Evolutionary conservation across 2,888 invertebrate species (phyloP).

Genomic region (Liopterus haemorrhoidalis): DNA sequence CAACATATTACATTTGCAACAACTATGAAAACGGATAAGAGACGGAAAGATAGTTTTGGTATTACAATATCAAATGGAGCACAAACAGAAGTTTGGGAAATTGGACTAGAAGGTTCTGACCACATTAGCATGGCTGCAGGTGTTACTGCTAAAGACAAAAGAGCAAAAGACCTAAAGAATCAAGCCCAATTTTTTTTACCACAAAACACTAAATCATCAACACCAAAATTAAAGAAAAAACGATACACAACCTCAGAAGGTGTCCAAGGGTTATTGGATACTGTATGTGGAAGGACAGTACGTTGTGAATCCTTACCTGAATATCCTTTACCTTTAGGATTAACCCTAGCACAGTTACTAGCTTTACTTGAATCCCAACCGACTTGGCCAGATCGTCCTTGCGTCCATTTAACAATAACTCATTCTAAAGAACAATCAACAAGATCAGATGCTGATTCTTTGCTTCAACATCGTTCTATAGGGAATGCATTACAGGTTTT

Average conservation of each 20-base stretch:
- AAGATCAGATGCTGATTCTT: slow-evolving; percentile 11
- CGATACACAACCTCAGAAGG: slow-evolving; percentile 35
- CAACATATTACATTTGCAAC: slow-evolving; percentile 50
- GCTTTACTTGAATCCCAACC: slow-evolving; percentile 41
- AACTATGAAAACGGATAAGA: slow-evolving; percentile 34
- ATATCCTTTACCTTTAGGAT: slow-evolving; percentile 40
- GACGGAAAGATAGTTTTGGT: slow-evolving; percentile 9
- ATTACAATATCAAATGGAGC: slow-evolving; percentile 8
- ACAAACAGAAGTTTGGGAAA: slow-evolving; percentile 43
- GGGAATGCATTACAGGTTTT: slow-evolving; percentile 73
- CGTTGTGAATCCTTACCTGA: slow-evolving; percentile 42
- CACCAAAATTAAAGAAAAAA: slow-evolving; percentile 44
- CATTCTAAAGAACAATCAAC: slow-evolving; percentile 38
- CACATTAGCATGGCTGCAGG: slow-evolving; percentile 73
- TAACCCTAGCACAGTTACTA: slow-evolving; percentile 43
- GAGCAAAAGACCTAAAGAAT: slow-evolving; percentile 77
- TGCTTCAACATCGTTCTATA: slow-evolving; percentile 37
- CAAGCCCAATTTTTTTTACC: slow-evolving; percentile 48
- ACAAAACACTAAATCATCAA: slow-evolving; percentile 38
- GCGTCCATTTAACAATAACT: slow-evolving; percentile 43
- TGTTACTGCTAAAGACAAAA: slow-evolving; percentile 82
- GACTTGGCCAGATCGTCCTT: slow-evolving; percentile 46
- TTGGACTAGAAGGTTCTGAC: slow-evolving; percentile 46
- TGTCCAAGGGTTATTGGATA: slow-evolving; percentile 31
- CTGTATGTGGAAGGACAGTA: slow-evolving; percentile 40